Base-by-base conservation (phyloP, 2,113 vertebrate species). In the Nerophis ophidion region DNA sequence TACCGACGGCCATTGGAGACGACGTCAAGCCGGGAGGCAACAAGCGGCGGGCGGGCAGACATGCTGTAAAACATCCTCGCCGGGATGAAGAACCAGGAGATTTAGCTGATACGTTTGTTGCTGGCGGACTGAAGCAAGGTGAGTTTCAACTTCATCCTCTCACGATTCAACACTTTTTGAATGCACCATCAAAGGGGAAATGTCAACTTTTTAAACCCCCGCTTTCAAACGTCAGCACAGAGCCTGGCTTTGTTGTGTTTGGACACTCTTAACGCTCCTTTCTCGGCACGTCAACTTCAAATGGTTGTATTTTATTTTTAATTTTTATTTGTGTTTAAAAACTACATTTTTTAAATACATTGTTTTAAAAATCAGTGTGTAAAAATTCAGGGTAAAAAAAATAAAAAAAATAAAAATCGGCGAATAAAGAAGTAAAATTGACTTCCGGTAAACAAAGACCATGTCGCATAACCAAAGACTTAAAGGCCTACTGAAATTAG, bases 81-180 rank as follows among this genome's bases (percentile, higher is more conserved):
- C 77, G 48, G 73, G 72, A 87, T 88, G 88, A 72, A 77, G 70
- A 46, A 15, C 38, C 10, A 19, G 48, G 45, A 51, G 42, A 77
- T 71, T 75, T 52, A 59, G 12, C 72, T 68, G 65, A 73, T 63
- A 58, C 61, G 36, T 70, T 60, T 19, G 60, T 64, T 3, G 63
- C 56, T 26, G 79, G 76, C 72, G 68, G 71, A 3, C 76, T n/a
- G 33, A 53, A 45, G 14, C 9, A 75, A 80, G 84, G 86, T 85
- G 78, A 85, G 81, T 8, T 81, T 8, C 57, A 11, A 1, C 40
- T 5, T n/a, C 52, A 34, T 46, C 14, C 8, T 36, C 52, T 34
- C 40, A 65, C 69, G 78, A 4, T 72, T 60, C 51, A 49, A 6
- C 19, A 0, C 12, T 1, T 75, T 74, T 49, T 66, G 62, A 70